These are phyloP conservation scores for Scaptomyza montana DNA, from an alignment of 1,140 invertebrate species.

Conservation along the genomic window DNA sequence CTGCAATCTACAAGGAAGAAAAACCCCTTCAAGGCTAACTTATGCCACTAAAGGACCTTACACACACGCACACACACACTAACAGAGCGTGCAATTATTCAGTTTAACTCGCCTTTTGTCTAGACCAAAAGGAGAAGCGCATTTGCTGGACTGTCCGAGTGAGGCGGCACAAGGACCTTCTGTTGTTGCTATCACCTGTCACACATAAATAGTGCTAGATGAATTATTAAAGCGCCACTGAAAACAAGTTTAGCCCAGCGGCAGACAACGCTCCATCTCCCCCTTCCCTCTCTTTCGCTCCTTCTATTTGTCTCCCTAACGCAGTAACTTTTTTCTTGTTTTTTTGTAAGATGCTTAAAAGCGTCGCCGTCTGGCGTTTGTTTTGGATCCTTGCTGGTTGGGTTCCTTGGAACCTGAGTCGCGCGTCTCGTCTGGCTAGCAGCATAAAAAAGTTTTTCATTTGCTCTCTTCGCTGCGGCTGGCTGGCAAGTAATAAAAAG, in stretches of 20 bases:
- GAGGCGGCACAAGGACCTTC: constrained; percentile 26
- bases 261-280: constrained; percentile 1
- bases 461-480: constrained; percentile 14
- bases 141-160: constrained; percentile 26
- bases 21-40: background rate
- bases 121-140: constrained; percentile 20
- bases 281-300: background rate
- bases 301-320: background rate
- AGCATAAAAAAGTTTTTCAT: constrained; percentile 61
- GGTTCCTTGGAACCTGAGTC: constrained; percentile 34
- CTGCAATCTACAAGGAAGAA: background rate
- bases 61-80: background rate
- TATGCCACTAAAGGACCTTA: background rate
- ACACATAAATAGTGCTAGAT: constrained; percentile 71
- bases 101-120: constrained; percentile 30
- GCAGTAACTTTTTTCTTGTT: constrained; percentile 16
- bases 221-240: constrained; percentile 68
- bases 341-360: constrained; percentile 77
- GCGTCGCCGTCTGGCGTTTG: constrained; percentile 57
- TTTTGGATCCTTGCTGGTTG: no score
- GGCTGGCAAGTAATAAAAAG: constrained; percentile 60
- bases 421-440: constrained; percentile 41
- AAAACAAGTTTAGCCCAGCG: constrained; percentile 54
- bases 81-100: constrained; percentile 33
- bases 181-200: constrained; percentile 69